phyloP scores from a whole-genome alignment of 2,888 invertebrate species.

The Ceramica pisi region DNA sequence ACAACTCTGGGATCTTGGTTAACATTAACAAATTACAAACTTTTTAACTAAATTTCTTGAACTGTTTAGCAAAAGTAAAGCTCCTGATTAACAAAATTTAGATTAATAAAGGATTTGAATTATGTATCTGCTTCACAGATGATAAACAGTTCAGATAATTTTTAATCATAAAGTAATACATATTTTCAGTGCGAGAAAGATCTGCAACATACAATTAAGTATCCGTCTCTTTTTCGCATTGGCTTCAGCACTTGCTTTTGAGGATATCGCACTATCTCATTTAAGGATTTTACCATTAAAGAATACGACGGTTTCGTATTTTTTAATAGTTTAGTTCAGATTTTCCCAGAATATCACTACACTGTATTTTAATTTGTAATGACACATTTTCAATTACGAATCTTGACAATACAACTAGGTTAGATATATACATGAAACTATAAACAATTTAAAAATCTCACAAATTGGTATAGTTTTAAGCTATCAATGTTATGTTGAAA shows the following conservation, averaged over 20 bases:
- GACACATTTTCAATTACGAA: not conserved
- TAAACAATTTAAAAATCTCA: slow-evolving; percentile 12
- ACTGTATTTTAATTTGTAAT: slow-evolving; percentile 10
- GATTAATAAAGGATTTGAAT: not conserved
- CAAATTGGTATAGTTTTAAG: slow-evolving; percentile 23
- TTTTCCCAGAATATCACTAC: not conserved
- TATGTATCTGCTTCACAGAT: not conserved
- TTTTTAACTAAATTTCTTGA: too few relatives aligned
- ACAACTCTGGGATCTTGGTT: not conserved
- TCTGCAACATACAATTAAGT: not conserved
- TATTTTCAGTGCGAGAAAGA: not conserved
- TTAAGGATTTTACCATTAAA: not conserved
- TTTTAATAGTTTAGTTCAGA: too few relatives aligned
- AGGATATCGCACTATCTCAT: not conserved
- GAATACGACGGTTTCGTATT: not conserved
- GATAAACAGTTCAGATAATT: not conserved
- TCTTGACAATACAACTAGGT: not conserved
- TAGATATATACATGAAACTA: slow-evolving; percentile 14
- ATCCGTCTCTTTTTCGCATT: slow-evolving; percentile 4
- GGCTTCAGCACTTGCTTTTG: too few relatives aligned
- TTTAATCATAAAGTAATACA: not conserved
- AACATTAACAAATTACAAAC: too few relatives aligned
- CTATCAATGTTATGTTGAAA: not conserved
- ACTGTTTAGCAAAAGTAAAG: not conserved
- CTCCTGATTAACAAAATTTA: not conserved